Conservation (phyloP, 1,140 invertebrate genomes). For the Lutraria rhynchaena region DNA sequence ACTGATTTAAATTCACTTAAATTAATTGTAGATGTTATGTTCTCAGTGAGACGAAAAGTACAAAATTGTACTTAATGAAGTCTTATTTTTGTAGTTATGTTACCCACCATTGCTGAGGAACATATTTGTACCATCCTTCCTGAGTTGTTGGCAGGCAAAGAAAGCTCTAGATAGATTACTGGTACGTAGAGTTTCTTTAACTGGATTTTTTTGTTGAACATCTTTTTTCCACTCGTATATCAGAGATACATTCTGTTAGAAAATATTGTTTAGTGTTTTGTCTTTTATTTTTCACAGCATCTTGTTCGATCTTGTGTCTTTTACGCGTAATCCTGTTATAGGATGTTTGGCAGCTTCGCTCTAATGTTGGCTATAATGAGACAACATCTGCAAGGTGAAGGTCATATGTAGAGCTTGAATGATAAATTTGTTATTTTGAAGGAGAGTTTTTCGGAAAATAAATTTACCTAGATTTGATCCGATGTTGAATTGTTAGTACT, state of each 20-base stretch:
- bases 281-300: too few relatives aligned
- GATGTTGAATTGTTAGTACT: too few relatives aligned
- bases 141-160: conserved; percentile 99
- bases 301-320: background rate
- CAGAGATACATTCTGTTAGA: too few relatives aligned
- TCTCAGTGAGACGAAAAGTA: background rate
- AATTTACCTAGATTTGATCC: too few relatives aligned
- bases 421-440: too few relatives aligned
- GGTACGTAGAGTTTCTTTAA: too few relatives aligned
- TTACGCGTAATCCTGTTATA: background rate
- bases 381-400: too few relatives aligned
- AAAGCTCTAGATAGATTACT: conserved; percentile 98
- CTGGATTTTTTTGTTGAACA: too few relatives aligned
- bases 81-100: conserved; percentile 87
- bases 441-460: too few relatives aligned
- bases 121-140: conserved; percentile 97
- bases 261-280: too few relatives aligned
- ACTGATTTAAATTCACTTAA: background rate
- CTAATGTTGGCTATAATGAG: background rate
- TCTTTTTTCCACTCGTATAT: too few relatives aligned
- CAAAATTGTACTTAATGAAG: background rate
- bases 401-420: too few relatives aligned
- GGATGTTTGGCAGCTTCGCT: background rate
- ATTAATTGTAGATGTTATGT: background rate
- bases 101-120: conserved; percentile 91